Evolutionary conservation across 2,888 invertebrate genomes (phyloP), one percentile per base, ranked within the genome.

Genomic region (Pimpla rufipes): DNA sequence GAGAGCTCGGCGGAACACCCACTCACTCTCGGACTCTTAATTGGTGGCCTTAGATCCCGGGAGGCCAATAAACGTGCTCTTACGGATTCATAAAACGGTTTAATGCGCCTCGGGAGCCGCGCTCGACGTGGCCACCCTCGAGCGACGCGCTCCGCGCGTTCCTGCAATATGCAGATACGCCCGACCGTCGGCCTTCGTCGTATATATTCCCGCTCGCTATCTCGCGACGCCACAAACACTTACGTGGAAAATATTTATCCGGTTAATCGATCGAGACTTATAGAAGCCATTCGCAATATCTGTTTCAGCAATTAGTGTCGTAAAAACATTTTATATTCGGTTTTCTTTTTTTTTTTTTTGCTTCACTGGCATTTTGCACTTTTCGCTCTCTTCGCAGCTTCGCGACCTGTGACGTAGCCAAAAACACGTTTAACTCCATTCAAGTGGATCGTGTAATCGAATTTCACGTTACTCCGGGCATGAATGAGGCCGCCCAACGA

Each of bases 1-100:
- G 47, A 68, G 47, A 68, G 11, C 66, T 16, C 67, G 67, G 37
- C 37, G 73, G 66, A 84, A 82, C 85, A 86, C 86, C 86, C 85
- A 85, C 86, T 82, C 79, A 78, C 84, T 82, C 68, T 62, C 79
- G 67, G 62, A 75, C 79, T 75, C 85, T 85, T 86, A 82, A 84
- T 85, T 85, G 84, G 83, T 83, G 81, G 81, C 81, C 77, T 81
- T 55, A 64, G 78, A 77, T 76, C 81, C 68, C 82, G 59, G 57
- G 77, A 81, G 83, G 78, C 83, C 77, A 85, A 86, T 86, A 83
- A 86, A 79, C 81, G 85, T 85, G 68, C 76, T 77, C 84, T 85
- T 81, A 84, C 85, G 81, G 79, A 85, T 85, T 85, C 81, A 79
- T 83, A 84, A 85, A 86, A 82, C 74, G 81, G 23, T 81, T 86